Evolutionary conservation across 2,113 vertebrate species (phyloP).

Genomic region (Ceyx cyanopectus): DNA sequence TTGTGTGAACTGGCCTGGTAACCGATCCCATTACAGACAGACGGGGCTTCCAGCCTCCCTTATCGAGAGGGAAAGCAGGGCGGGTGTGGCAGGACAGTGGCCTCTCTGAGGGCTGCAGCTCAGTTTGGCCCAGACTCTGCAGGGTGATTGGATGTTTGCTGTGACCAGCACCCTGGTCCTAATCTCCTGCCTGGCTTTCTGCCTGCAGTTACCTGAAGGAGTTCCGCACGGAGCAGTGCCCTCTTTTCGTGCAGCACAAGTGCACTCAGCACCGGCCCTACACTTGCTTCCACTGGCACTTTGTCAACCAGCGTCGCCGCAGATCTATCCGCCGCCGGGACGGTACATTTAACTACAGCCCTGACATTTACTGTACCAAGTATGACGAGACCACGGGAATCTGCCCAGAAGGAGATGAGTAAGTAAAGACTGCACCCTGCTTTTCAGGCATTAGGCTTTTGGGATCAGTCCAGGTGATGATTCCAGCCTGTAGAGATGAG

Average conservation of each 20-base stretch:
- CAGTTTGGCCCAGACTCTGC: background rate
- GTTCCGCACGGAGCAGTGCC: conserved; percentile 97
- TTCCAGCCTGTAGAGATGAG: conserved; percentile 33
- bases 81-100: background rate
- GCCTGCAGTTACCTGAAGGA: conserved; percentile 95
- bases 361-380: conserved; percentile 97
- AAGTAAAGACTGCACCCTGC: conserved; percentile 71
- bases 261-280: conserved; percentile 96
- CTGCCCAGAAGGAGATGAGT: conserved; percentile 97
- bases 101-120: background rate
- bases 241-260: conserved; percentile 97
- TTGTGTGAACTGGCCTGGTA: background rate
- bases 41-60: background rate
- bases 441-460: conserved; percentile 31
- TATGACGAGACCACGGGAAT: conserved; percentile 96
- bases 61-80: background rate
- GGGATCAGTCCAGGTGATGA: conserved; percentile 42
- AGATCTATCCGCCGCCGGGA: conserved; percentile 94
- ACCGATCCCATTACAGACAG: background rate
- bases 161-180: background rate
- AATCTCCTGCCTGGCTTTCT: background rate
- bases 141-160: rapidly evolving
- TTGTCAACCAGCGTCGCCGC: conserved; percentile 95
- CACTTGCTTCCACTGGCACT: conserved; percentile 99
- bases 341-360: conserved; percentile 98